Conservation (phyloP, 1,140 invertebrate species). For the Platorchestia sp. region DNA sequence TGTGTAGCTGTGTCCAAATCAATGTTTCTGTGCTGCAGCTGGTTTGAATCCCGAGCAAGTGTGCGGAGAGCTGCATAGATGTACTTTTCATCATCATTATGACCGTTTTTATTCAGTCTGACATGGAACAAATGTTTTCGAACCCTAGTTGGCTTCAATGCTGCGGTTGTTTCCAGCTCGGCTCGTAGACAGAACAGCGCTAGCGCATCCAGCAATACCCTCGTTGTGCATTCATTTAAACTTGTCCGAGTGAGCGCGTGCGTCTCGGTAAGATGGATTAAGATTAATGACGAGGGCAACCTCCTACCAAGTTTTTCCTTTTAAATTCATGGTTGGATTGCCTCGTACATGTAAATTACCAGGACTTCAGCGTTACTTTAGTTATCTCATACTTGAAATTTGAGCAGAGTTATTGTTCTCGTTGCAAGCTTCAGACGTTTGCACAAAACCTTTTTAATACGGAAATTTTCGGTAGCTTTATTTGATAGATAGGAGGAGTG, state of each 20-base stretch:
- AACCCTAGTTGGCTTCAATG: not conserved
- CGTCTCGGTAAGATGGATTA: conserved; percentile 37
- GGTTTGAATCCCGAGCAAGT: not conserved
- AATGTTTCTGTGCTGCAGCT: not conserved
- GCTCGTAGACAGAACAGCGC: too few species aligned
- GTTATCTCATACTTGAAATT: not conserved
- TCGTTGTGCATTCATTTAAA: conserved; percentile 47
- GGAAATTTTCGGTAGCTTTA: not conserved
- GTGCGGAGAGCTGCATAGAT: not conserved
- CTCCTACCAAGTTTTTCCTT: not conserved
- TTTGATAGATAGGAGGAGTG: too few species aligned
- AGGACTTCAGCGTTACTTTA: not conserved
- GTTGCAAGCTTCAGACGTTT: not conserved
- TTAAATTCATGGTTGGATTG: not conserved
- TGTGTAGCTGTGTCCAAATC: not conserved
- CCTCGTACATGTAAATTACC: not conserved
- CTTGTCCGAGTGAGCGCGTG: conserved; percentile 1
- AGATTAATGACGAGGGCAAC: conserved; percentile 18
- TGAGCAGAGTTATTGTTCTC: not conserved
- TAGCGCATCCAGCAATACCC: not conserved
- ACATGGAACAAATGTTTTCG: not conserved
- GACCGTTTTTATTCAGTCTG: not conserved
- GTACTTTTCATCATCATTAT: not conserved
- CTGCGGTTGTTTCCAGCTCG: not conserved
- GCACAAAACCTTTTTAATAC: not conserved